A percentile compares a stretch with the other conserved stretches of the same genome.
Evolutionary conservation across 1,140 invertebrate genomes (phyloP).

Genomic region (Ctenoplectra terminalis): DNA sequence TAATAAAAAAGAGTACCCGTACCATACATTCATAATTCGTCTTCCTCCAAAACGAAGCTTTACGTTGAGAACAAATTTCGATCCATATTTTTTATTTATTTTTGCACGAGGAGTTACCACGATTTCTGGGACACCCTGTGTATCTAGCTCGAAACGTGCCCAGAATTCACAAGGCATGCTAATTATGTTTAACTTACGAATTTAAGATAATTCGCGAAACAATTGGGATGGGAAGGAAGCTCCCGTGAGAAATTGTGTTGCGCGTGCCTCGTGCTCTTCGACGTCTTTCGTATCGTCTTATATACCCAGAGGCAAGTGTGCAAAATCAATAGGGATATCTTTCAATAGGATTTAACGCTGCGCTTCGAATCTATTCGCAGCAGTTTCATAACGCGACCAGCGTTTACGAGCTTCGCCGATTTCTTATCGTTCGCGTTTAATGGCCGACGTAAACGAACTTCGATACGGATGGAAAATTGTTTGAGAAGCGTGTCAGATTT

Average conservation of each 20-base stretch:
- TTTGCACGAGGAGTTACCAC: too few species aligned
- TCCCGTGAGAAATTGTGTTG: background rate
- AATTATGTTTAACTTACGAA: constrained; percentile 24
- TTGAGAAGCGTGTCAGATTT: background rate
- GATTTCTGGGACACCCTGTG: too few species aligned
- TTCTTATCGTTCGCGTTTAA: background rate
- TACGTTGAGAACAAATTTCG: too few species aligned
- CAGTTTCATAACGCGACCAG: background rate
- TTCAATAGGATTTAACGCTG: constrained; percentile 44
- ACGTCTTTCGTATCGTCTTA: background rate
- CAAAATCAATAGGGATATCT: constrained; percentile 51
- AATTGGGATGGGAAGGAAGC: background rate
- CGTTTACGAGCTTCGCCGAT: background rate
- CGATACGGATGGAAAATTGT: background rate
- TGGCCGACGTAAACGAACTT: background rate
- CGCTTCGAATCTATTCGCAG: background rate
- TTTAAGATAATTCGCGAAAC: background rate
- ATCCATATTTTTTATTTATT: too few species aligned
- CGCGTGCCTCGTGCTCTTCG: background rate
- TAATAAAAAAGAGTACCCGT: too few species aligned
- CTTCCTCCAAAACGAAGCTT: too few species aligned
- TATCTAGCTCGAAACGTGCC: background rate
- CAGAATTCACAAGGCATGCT: background rate
- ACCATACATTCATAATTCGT: too few species aligned
- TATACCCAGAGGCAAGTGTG: background rate